Base-by-base conservation (phyloP, 1,140 invertebrate species). In the Campoletis sonorensis region DNA sequence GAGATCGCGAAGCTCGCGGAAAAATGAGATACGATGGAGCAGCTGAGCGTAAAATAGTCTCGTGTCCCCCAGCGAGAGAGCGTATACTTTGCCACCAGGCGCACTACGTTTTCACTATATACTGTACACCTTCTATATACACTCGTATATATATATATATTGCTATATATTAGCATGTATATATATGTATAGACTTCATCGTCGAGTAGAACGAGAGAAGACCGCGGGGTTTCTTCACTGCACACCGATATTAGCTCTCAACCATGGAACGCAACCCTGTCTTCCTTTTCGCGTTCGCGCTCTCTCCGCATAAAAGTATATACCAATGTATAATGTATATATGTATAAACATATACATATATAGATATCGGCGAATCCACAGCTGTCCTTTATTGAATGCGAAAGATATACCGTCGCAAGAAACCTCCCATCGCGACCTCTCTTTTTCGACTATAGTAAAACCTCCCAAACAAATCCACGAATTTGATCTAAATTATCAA, bases 31-130 rank as follows among this genome's bases (percentile, higher is more conserved):
- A 91, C 87, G 88, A 89, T 83, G 83, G 86, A 84, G 89, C 87
- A 90, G 85, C 87, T 88, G 88, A 91, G 89, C 87, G 87, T 90
- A 88, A 91, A 91, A 90, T 90, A 89, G 88, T 86, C 82, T 81
- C 54, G 82, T 58, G 18, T 73, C 27, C 61, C 51, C 58, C 51
- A 68, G 30, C 61, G 67, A 23, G 67, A 45, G 40, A 72, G 30
- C 30, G 40, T 72, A 71, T 71, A 79, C 75, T 76, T 67, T 67
- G 26, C 64, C 70, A 81, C 71, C 70, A 75, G 49, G 40, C 77
- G 40, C 81, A 82, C 81, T 82, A 84, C 84, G 82, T 82, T 82
- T 84, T 64, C 77, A 21, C 80, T 82, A 84, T 86, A 83, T 84
- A 83, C 79, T 81, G 37, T 37, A 45, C 10, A 37, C 0, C 21